Evolutionary conservation across 2,888 invertebrate species (phyloP).

Genomic region (Osmoderma eremita): DNA sequence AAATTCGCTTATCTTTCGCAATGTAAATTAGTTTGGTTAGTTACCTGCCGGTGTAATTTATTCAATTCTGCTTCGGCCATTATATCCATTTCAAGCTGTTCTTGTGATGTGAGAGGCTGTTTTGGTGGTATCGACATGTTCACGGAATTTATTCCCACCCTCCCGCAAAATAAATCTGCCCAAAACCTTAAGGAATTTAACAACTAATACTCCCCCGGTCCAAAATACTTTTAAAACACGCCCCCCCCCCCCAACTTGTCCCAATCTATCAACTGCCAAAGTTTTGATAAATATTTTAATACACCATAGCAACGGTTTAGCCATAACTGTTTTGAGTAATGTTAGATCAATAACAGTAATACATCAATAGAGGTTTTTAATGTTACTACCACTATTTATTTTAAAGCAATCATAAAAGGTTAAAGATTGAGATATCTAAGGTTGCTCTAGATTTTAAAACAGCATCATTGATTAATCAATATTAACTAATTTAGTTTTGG

Average conservation of each 20-base stretch:
- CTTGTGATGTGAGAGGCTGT: conserved; percentile 61
- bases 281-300: neutral
- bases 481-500: no score
- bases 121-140: conserved; percentile 38
- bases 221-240: no score
- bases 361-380: no score
- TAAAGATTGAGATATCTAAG: no score
- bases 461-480: no score
- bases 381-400: no score
- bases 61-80: conserved; percentile 82
- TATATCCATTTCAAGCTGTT: conserved; percentile 79
- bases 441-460: no score
- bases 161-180: neutral
- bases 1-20: no score
- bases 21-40: neutral
- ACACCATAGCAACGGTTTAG: conserved; percentile 4
- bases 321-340: neutral
- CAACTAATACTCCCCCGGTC: neutral
- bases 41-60: conserved; percentile 79
- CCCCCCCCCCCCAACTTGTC: conserved; percentile 9
- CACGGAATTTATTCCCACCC: neutral
- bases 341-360: conserved; percentile 2
- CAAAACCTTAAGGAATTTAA: conserved; percentile 8
- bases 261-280: conserved; percentile 17
- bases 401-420: no score